A percentile compares a stretch with the other conserved stretches of the same genome.
Conservation (phyloP, 2,888 invertebrate species). For the Erpobdella octoculata region DNA sequence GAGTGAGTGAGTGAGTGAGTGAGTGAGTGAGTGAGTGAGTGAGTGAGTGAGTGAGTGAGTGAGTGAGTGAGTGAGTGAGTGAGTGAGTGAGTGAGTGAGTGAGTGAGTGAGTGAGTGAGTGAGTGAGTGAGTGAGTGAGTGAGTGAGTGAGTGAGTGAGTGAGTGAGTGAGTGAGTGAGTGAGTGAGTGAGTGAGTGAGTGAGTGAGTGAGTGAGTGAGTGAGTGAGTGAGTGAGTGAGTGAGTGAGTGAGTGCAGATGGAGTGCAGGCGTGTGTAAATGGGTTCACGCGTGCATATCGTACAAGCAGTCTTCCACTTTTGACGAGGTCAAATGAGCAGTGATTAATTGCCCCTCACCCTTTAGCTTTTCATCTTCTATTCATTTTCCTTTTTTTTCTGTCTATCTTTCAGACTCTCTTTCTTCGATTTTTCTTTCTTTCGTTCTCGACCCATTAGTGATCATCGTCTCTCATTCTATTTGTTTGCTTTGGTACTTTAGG, state of each 20-base stretch:
- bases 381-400: too few relatives aligned
- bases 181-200: conserved; percentile 8
- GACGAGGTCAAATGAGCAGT: too few relatives aligned
- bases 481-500: too few relatives aligned
- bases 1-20: conserved; percentile 9
- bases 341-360: too few relatives aligned
- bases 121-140: not conserved
- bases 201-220: conserved; percentile 29
- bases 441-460: too few relatives aligned
- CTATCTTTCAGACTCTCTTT: too few relatives aligned
- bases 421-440: too few relatives aligned
- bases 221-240: conserved; percentile 25
- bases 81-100: not conserved
- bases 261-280: too few relatives aligned
- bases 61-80: conserved; percentile 9
- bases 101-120: not conserved
- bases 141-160: conserved; percentile 24
- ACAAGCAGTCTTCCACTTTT: not conserved
- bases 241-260: conserved; percentile 15
- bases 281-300: not conserved
- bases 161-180: conserved; percentile 18
- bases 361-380: too few relatives aligned
- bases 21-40: conserved; percentile 9
- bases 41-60: conserved; percentile 9
- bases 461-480: too few relatives aligned